Conservation (phyloP, 1,140 invertebrate genomes). For the Octopus bimaculoides region DNA sequence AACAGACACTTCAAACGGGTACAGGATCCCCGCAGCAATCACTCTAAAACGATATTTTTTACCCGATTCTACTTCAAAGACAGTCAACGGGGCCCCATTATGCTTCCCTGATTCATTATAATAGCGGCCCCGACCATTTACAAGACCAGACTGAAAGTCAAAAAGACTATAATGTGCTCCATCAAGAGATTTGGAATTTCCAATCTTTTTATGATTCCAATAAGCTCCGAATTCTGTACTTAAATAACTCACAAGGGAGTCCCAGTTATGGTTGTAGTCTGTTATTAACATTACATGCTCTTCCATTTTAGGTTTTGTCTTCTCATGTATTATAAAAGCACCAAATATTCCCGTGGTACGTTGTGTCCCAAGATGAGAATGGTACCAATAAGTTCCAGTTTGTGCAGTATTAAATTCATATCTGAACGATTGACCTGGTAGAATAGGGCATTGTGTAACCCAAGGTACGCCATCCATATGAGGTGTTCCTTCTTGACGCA, state of each 20-base stretch:
- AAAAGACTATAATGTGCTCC: conserved; percentile 22
- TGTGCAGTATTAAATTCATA: conserved; percentile 18
- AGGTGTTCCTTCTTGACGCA: conserved; percentile 34
- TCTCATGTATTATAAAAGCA: conserved; percentile 32
- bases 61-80: conserved; percentile 35
- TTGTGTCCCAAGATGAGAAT: conserved; percentile 29
- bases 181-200: conserved; percentile 7
- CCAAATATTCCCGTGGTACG: conserved; percentile 35
- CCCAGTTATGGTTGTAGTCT: conserved; percentile 38
- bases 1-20: conserved; percentile 65
- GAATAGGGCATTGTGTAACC: conserved; percentile 45
- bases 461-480: conserved; percentile 45
- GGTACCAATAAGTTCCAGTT: conserved; percentile 34
- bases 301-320: conserved; percentile 26
- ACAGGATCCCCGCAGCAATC: conserved; percentile 34
- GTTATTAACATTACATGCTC: conserved; percentile 39
- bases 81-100: conserved; percentile 29
- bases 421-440: conserved; percentile 55
- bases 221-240: conserved; percentile 53
- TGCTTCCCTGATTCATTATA: conserved; percentile 63
- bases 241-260: conserved; percentile 30
- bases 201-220: conserved; percentile 25
- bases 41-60: conserved; percentile 44
- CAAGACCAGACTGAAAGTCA: conserved; percentile 24
- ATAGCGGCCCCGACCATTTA: conserved; percentile 30